Conservation (phyloP, 2,888 invertebrate genomes). For the Thalpophila matura region DNA sequence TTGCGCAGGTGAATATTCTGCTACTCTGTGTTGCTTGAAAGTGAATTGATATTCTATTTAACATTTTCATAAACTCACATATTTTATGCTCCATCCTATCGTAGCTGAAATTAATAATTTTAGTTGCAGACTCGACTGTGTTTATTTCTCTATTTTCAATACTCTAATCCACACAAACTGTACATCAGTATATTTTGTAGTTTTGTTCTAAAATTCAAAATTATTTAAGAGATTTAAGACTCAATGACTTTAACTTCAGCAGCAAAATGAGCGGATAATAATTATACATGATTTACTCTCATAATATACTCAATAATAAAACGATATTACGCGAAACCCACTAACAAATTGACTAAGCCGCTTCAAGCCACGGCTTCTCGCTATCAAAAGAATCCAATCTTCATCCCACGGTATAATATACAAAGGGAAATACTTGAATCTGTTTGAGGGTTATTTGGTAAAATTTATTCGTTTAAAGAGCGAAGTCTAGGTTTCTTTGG, state of each 20-base stretch:
- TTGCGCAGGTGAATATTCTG: too few species aligned
- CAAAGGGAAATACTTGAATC: conserved; percentile 10
- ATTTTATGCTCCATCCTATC: too few species aligned
- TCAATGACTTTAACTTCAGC: background rate
- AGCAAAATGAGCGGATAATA: background rate
- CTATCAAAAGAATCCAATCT: conserved; percentile 40
- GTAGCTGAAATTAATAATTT: too few species aligned
- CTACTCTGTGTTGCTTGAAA: too few species aligned
- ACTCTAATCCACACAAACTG: too few species aligned
- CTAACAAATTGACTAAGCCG: conserved; percentile 19
- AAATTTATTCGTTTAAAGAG: conserved; percentile 32
- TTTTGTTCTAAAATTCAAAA: too few species aligned
- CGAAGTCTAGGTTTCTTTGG: conserved; percentile 6
- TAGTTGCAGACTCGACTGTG: too few species aligned
- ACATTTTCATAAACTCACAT: too few species aligned
- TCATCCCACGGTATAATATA: conserved; percentile 6
- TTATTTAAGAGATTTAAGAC: too few species aligned
- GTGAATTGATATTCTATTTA: too few species aligned
- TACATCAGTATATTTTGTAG: too few species aligned
- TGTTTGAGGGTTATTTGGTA: conserved; percentile 16
- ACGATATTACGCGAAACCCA: background rate
- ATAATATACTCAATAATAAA: conserved; percentile 7
- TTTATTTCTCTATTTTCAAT: too few species aligned
- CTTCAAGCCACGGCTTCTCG: background rate
- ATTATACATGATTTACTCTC: background rate